Percentiles rank a stretch among this genome's conserved stretches.
These are phyloP conservation scores for Gymnoscopelus braueri DNA, from an alignment of 2,797 vertebrate genomes.

Conservation along the genomic window DNA sequence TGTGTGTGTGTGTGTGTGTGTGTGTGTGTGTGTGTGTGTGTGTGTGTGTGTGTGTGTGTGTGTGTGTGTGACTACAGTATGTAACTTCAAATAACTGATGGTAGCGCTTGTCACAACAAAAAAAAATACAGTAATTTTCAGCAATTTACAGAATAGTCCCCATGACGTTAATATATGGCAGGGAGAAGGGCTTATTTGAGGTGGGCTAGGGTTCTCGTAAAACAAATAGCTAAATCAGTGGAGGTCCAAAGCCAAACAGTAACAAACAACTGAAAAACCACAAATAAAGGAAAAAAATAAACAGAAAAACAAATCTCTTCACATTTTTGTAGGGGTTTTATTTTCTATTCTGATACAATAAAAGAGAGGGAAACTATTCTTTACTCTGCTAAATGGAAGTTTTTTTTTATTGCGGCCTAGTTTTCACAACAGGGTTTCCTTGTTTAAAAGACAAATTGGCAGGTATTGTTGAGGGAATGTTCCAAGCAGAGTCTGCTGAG, in stretches of 20 bases:
- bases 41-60: too few relatives aligned
- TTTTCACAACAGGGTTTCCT: slow-evolving; percentile 25
- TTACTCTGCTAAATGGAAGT: slow-evolving; percentile 44
- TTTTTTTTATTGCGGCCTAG: slow-evolving; percentile 39
- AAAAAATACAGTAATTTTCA: slow-evolving; percentile 37
- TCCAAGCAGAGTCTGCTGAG: slow-evolving; percentile 40
- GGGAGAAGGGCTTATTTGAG: slow-evolving; percentile 48
- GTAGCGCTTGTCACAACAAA: too few relatives aligned
- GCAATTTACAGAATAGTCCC: slow-evolving; percentile 53
- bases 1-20: too few relatives aligned
- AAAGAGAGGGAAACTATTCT: slow-evolving; percentile 31
- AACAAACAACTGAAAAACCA: slow-evolving; percentile 22
- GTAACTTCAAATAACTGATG: too few relatives aligned
- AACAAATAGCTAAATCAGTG: slow-evolving; percentile 25
- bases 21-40: too few relatives aligned
- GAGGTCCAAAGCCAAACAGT: slow-evolving; percentile 18
- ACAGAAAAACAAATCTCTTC: not conserved
- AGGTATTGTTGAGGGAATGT: slow-evolving; percentile 47
- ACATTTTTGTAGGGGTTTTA: slow-evolving; percentile 6
- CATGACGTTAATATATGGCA: slow-evolving; percentile 56
- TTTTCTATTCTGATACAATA: slow-evolving; percentile 25
- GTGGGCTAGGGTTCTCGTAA: slow-evolving; percentile 27
- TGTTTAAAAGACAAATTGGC: slow-evolving; percentile 47
- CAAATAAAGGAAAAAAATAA: not conserved
- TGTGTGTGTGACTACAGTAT: too few relatives aligned